These are phyloP conservation scores for Eriosoma lanigerum DNA, from an alignment of 1,140 invertebrate genomes.

Conservation along the genomic window DNA sequence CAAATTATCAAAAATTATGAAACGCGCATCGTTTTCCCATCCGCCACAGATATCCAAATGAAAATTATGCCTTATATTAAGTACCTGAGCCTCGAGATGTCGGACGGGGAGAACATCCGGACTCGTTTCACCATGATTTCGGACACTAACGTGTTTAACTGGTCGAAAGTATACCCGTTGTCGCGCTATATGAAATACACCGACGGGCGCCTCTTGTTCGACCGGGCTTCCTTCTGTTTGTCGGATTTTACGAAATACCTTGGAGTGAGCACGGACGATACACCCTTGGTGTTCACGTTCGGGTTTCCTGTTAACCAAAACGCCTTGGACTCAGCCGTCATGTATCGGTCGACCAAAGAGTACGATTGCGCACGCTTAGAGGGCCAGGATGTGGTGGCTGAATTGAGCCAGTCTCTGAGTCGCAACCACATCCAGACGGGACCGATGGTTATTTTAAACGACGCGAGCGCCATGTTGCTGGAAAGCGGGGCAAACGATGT, in stretches of 20 bases:
- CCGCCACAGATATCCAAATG: accelerated
- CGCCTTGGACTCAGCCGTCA: neutral
- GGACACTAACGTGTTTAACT: neutral
- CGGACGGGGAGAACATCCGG: too few species aligned
- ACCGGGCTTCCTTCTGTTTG: neutral
- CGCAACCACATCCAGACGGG: neutral
- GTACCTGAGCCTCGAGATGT: neutral
- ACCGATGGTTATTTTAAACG: neutral
- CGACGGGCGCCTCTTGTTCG: neutral
- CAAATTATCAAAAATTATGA: too few species aligned
- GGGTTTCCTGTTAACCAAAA: neutral
- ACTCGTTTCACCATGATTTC: too few species aligned
- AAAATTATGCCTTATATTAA: too few species aligned
- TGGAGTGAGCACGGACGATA: neutral
- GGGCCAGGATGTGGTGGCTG: neutral
- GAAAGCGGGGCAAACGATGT: neutral
- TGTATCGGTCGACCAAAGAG: neutral
- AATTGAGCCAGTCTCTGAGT: too few species aligned
- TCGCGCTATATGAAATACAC: neutral
- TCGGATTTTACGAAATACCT: neutral
- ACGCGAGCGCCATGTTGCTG: neutral
- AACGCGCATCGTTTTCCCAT: neutral
- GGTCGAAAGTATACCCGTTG: neutral
- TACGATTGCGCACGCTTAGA: neutral
- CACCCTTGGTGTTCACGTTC: neutral